phyloP scores from a whole-genome alignment of 92 coral and sea anemone species.

The Paragorgia papillata region DNA sequence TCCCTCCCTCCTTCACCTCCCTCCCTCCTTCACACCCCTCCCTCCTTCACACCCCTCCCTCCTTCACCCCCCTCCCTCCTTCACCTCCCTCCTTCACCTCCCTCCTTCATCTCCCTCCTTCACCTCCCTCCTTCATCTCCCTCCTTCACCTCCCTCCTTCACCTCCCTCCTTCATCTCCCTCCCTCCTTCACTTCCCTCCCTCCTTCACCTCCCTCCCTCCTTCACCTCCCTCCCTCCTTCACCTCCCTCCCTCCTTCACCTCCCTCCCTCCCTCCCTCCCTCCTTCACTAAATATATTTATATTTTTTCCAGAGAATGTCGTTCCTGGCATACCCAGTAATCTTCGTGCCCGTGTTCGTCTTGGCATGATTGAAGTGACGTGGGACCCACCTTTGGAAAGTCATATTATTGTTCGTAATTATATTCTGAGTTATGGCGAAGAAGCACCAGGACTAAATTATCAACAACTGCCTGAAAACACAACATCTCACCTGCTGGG shows the following conservation, averaged over 20 bases:
- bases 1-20: no score
- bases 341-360: constrained; percentile 39
- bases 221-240: no score
- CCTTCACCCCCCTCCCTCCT: background rate
- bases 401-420: constrained; percentile 70
- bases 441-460: constrained; percentile 59
- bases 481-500: constrained; percentile 54
- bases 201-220: no score
- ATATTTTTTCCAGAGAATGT: constrained; percentile 31
- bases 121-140: no score
- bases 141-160: no score
- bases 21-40: no score
- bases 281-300: background rate
- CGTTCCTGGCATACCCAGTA: constrained; percentile 58
- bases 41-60: constrained; percentile 5
- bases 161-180: no score
- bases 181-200: no score
- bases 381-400: constrained; percentile 87
- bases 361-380: constrained; percentile 59
- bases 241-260: constrained; percentile 12
- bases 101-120: background rate
- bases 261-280: background rate
- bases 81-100: background rate
- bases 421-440: constrained; percentile 77
- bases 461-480: constrained; percentile 35